Evolutionary conservation across 2,113 vertebrate genomes (phyloP).

Genomic region (Gallinago undulata): DNA sequence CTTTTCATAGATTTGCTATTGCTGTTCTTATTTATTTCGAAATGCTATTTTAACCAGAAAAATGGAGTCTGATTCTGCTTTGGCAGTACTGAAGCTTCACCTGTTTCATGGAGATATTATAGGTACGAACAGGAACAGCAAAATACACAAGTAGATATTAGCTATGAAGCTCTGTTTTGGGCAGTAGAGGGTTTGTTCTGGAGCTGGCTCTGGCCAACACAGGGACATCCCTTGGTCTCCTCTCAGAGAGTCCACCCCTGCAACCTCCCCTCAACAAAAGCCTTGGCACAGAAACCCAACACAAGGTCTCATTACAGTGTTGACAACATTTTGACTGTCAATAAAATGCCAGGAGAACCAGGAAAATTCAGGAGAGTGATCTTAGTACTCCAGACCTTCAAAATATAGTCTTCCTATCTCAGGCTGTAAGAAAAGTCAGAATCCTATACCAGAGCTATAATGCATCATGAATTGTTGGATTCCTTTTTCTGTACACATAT

Average conservation of each 20-base stretch:
- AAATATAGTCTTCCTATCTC: neutral
- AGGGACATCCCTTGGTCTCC: fast-evolving
- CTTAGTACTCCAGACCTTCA: neutral
- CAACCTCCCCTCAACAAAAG: neutral
- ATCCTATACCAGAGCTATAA: neutral
- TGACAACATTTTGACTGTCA: neutral
- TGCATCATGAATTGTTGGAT: neutral
- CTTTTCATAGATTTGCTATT: neutral
- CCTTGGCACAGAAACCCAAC: neutral
- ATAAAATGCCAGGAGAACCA: neutral
- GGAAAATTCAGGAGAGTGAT: neutral
- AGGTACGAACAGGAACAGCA: neutral
- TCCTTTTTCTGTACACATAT: neutral
- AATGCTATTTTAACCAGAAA: neutral
- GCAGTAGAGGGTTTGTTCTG: neutral
- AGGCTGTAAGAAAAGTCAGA: neutral
- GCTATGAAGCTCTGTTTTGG: neutral
- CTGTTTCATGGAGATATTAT: neutral
- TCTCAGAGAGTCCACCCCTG: neutral
- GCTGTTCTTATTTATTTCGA: neutral
- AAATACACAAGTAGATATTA: neutral
- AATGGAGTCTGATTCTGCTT: neutral
- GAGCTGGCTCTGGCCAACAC: neutral
- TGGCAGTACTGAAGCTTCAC: neutral
- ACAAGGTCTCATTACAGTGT: neutral